Percentiles rank a stretch among this genome's conserved stretches.
phyloP scores from a whole-genome alignment of 1,140 invertebrate genomes.

The Cardiocondyla obscurior region DNA sequence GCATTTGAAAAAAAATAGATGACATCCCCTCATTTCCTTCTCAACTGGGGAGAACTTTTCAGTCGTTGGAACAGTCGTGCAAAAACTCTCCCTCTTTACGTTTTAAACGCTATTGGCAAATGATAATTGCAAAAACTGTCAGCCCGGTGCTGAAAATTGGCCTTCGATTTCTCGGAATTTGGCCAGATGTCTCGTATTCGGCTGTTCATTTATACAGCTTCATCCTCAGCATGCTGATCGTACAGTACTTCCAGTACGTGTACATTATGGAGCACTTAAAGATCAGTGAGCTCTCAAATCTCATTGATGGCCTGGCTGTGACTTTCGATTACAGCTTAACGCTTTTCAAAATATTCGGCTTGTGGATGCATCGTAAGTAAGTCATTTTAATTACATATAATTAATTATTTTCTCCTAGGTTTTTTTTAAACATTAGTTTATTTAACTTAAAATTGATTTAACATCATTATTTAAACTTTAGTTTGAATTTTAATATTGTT shows the following conservation, averaged over 20 bases:
- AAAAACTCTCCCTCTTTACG: neutral
- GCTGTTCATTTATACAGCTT: neutral
- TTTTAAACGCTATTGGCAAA: neutral
- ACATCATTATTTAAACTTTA: too few species aligned
- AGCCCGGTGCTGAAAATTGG: conserved; percentile 4
- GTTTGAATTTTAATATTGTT: too few species aligned
- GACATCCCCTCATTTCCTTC: neutral
- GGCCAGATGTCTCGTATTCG: neutral
- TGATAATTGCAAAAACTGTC: neutral
- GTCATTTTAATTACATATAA: too few species aligned
- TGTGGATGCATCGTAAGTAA: conserved; percentile 32
- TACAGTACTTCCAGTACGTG: conserved; percentile 33
- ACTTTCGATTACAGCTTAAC: neutral
- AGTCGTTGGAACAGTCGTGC: neutral
- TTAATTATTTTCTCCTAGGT: too few species aligned
- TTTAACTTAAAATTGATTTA: too few species aligned
- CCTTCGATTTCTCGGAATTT: neutral
- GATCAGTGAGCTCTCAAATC: neutral
- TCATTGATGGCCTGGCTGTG: neutral
- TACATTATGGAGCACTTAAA: conserved; percentile 11
- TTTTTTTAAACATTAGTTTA: too few species aligned
- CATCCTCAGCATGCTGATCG: neutral
- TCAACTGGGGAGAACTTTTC: neutral
- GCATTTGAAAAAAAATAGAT: neutral
- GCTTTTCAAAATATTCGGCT: neutral